A percentile compares a stretch with the other conserved stretches of the same genome.
These are phyloP conservation scores for Bolinopsis microptera DNA, from an alignment of 37 sponge, comb jelly and placozoan genomes.

Conservation along the genomic window DNA sequence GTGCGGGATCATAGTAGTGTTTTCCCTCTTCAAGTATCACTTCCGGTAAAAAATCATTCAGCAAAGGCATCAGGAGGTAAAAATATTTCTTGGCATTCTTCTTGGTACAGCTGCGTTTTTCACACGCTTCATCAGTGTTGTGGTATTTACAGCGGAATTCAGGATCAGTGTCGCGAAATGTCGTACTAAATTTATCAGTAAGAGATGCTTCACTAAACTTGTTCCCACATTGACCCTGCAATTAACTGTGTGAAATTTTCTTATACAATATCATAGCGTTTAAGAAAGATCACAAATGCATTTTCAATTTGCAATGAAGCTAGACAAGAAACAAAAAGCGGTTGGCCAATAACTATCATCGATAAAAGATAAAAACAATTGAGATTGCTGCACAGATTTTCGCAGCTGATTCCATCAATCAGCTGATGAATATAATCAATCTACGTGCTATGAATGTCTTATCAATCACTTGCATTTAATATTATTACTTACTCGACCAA, in stretches of 20 bases:
- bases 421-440: no score
- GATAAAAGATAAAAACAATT: no score
- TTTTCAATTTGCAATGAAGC: no score
- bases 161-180: background rate
- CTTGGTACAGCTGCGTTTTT: background rate
- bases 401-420: no score
- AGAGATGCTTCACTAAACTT: background rate
- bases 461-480: no score
- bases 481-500: background rate
- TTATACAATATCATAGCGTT: no score
- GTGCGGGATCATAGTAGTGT: background rate
- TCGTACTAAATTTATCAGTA: background rate
- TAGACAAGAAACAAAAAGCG: no score
- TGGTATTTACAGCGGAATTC: background rate
- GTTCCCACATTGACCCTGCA: background rate
- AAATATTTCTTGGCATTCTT: slow-evolving; percentile 31
- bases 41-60: background rate
- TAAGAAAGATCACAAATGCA: no score
- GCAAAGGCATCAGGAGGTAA: background rate
- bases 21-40: background rate
- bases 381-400: no score
- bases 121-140: background rate
- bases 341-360: no score
- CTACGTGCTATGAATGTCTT: no score
- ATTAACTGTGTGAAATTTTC: no score